Percentiles rank a stretch among this genome's conserved stretches.
These are phyloP conservation scores for Pollenia amentaria DNA, from an alignment of 2,888 invertebrate species.

Conservation along the genomic window DNA sequence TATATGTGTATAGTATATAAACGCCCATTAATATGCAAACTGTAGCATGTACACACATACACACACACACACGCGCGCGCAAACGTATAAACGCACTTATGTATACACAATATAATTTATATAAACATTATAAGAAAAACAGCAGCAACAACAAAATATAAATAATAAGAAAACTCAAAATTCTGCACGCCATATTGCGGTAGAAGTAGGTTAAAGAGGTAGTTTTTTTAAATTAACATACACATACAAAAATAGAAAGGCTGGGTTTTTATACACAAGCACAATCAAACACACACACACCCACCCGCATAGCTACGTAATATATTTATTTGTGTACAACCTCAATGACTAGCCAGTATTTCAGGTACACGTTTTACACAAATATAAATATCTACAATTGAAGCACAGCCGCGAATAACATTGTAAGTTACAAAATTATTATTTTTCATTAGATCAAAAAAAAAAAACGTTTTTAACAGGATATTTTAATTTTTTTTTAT, in stretches of 20 bases:
- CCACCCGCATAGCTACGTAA: background rate
- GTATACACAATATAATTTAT: background rate
- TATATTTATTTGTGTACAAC: conserved; percentile 9
- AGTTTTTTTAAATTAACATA: conserved; percentile 21
- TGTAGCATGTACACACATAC: background rate
- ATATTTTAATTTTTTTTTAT: too few species aligned
- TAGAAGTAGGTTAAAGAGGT: conserved; percentile 73
- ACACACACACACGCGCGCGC: background rate
- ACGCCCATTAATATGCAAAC: conserved; percentile 34
- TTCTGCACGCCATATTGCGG: conserved; percentile 66
- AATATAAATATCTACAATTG: background rate
- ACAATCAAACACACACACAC: background rate
- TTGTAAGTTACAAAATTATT: too few species aligned
- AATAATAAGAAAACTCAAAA: conserved; percentile 33
- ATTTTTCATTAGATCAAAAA: too few species aligned
- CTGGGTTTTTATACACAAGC: background rate
- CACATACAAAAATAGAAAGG: background rate
- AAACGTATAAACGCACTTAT: background rate
- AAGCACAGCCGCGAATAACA: too few species aligned
- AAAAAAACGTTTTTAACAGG: too few species aligned
- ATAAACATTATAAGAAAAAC: background rate
- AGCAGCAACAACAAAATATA: background rate
- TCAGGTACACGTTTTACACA: background rate
- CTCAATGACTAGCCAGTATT: conserved; percentile 39
- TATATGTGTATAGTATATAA: conserved; percentile 62